phyloP scores from a whole-genome alignment of 2,113 vertebrate species.

The Cottus gobio region DNA sequence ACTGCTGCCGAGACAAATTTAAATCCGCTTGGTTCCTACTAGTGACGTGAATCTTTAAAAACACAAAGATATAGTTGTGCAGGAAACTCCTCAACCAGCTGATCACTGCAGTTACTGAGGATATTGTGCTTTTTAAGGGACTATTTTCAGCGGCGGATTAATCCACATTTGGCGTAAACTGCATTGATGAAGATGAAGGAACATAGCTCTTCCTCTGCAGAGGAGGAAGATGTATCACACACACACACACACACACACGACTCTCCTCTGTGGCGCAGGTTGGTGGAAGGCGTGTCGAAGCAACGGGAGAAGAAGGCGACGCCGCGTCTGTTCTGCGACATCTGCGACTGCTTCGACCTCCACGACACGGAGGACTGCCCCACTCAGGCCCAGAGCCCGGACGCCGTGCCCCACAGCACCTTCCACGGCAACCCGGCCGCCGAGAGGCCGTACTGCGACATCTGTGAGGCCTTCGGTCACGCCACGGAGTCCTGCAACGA shows the following conservation, averaged over 20 bases:
- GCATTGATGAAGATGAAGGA: no score
- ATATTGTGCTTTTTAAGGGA: not conserved
- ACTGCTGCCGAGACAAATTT: no score
- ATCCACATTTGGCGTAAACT: no score
- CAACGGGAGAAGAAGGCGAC: constrained; percentile 86
- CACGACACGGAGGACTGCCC: constrained; percentile 98
- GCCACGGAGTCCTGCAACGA: constrained; percentile 93
- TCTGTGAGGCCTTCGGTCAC: constrained; percentile 96
- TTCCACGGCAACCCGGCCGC: constrained; percentile 88
- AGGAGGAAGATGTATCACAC: no score
- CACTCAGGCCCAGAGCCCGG: constrained; percentile 91
- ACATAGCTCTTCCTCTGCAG: no score
- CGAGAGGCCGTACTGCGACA: constrained; percentile 94
- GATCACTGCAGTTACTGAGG: no score
- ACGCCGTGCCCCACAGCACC: constrained; percentile 90
- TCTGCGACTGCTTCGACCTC: constrained; percentile 97
- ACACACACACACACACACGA: no score
- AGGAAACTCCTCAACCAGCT: no score
- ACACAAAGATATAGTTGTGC: no score
- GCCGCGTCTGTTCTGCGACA: constrained; percentile 96
- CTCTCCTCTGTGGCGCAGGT: constrained; percentile 28
- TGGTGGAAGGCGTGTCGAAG: constrained; percentile 64
- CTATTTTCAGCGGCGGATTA: not conserved
- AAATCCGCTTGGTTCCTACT: no score
- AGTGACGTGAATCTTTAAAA: no score